Evolutionary conservation across 2,797 vertebrate genomes (phyloP), one percentile per base, ranked within the genome.

Genomic region (Sebastes nivosus): DNA sequence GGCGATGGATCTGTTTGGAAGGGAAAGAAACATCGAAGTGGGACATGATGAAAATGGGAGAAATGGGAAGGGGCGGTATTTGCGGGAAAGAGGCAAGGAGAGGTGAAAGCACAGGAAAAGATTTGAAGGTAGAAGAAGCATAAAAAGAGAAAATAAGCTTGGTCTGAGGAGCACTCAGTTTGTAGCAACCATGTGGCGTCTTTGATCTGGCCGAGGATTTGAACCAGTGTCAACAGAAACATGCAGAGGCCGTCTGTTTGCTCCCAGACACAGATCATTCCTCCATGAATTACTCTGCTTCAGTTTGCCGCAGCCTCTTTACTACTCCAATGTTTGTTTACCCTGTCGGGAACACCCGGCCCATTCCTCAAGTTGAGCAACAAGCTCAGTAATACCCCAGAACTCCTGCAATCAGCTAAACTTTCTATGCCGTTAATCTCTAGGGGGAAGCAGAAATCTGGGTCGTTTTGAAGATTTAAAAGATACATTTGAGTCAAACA

Each of bases 181-280:
- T 82, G 67, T 77, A 82, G 79, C 76, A 89, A 84, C 87, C 88
- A 88, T 92, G 88, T 92, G 92, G 90, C 50, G 75, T 86, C 93
- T 95, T 95, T 95, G 91, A 95, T 95, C 91, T 87, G 83, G 70
- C 75, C 52, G 57, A 83, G 71, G 79, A 88, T 86, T 93, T 93
- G 88, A 93, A 92, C 76, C 58, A 60, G 80, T 85, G 85, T 93
- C 90, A 93, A 89, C 83, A 91, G 88, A 93, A 94, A 92, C 83
- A 87, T 86, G 78, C 75, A 83, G 79, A 61, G 83, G 72, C 80
- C 78, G 70, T 80, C 67, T 92, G 84, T 92, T 91, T 80, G 84
- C 89, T 91, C 85, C 74, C 82, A 92, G 87, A 90, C 86, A 76
- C 81, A 88, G 78, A 92, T 91, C 84, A 84, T 86, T 90, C 82